Evolutionary conservation across 2,888 invertebrate species (phyloP), one percentile per base, ranked within the genome.

Genomic region (Archips crataeganus): DNA sequence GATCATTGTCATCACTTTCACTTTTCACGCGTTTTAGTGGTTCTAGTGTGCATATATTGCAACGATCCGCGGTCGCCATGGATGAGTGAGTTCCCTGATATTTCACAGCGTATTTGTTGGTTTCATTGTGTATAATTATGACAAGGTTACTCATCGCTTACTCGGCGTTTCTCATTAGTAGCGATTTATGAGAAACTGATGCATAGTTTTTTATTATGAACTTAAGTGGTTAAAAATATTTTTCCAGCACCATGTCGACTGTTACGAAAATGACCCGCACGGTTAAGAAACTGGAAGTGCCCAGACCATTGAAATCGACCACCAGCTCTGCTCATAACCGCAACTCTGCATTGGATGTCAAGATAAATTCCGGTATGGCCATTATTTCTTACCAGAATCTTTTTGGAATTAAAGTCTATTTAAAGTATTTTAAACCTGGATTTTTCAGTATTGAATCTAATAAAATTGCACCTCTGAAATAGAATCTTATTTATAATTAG

Each of bases 221-320:
- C 36, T 51, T 34, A 36, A 47, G 34, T 13, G 15, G 11, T 42
- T 73, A 39, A 73, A 60, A 63, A 67, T 82, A 75, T 84, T 85
- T 83, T 78, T 69, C 65, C 83, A 93, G 92, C 93, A 94, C 91
- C 90, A 95, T 94, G 95, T 94, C 95, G 93, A 94, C 95, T 91
- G 89, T 93, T 88, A 94, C 94, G 93, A 96, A 96, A 95, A 95
- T 96, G 92, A 95, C 96, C 91, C 95, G 96, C 91, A 95, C 96
- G 83, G 95, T 96, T 75, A 97, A 97, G 91, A 97, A 97, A 93
- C 94, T 97, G 82, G 97, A 97, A 92, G 96, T 97, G 85, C 97
- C 97, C 81, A 95, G 97, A 90, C 97, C 97, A 84, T 92, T 97
- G 80, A 97, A 97, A 92, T 92, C 93, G 79, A 94, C 95, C 79